These are phyloP conservation scores for Drosophila parabipectinata DNA, from an alignment of 1,140 invertebrate genomes.

Conservation along the genomic window DNA sequence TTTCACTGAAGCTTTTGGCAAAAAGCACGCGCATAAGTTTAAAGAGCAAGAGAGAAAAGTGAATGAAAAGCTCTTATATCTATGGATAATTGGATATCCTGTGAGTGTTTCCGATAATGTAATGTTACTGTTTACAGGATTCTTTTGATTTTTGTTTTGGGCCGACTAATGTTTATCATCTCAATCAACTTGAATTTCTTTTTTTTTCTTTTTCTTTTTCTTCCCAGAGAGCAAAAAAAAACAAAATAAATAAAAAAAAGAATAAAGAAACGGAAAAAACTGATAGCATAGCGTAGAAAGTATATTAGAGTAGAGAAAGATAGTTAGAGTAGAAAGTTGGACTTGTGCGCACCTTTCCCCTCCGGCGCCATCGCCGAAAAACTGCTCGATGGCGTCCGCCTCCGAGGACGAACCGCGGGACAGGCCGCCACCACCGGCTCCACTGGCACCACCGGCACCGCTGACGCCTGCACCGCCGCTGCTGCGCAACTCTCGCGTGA, in stretches of 20 bases:
- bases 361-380: constrained; percentile 88
- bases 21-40: constrained; percentile 30
- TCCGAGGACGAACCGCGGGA: constrained; percentile 95
- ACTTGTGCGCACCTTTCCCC: constrained; percentile 89
- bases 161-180: constrained; percentile 83
- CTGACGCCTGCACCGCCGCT: constrained; percentile 44
- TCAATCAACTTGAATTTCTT: constrained; percentile 32
- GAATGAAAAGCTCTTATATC: constrained; percentile 70
- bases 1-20: constrained; percentile 48
- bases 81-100: constrained; percentile 43
- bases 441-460: constrained; percentile 37
- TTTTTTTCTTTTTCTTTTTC: constrained; percentile 11
- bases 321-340: constrained; percentile 58
- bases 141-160: constrained; percentile 12
- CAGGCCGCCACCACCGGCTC: constrained; percentile 85
- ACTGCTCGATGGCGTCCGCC: constrained; percentile 93
- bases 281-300: constrained; percentile 59
- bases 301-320: constrained; percentile 54
- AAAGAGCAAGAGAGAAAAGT: constrained; percentile 37
- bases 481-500: constrained; percentile 84
- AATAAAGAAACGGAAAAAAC: constrained; percentile 55
- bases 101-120: constrained; percentile 39
- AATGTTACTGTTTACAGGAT: constrained; percentile 12
- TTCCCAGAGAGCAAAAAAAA: constrained; percentile 49
- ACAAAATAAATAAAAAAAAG: constrained; percentile 55